These are phyloP conservation scores for Teinopalpus imperialis DNA, from an alignment of 2,888 invertebrate species.

Conservation along the genomic window DNA sequence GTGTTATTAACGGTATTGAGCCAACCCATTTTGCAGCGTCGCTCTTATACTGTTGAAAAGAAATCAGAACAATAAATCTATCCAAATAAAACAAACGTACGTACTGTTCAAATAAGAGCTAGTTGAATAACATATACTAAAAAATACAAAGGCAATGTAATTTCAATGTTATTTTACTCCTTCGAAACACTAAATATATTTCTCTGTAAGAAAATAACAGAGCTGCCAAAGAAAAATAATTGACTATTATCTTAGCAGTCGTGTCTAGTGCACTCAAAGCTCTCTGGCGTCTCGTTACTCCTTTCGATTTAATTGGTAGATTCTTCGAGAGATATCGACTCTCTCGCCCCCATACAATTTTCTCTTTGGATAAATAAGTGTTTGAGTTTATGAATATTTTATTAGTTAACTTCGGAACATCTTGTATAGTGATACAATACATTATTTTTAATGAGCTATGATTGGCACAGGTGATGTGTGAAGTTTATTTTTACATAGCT, in stretches of 20 bases:
- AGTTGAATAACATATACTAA: no score
- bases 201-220: not conserved
- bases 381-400: slow-evolving; percentile 17
- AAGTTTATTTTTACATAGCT: no score
- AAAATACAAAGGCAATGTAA: no score
- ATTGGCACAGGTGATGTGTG: slow-evolving; percentile 1
- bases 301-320: slow-evolving; percentile 69
- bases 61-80: no score
- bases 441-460: slow-evolving; percentile 25
- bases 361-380: slow-evolving; percentile 27
- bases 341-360: slow-evolving; percentile 36
- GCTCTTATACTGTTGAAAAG: no score
- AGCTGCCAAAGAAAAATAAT: not conserved
- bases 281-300: slow-evolving; percentile 51
- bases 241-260: not conserved
- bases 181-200: no score
- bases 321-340: slow-evolving; percentile 59
- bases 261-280: slow-evolving; percentile 25
- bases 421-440: slow-evolving; percentile 1
- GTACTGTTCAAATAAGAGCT: no score
- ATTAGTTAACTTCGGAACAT: slow-evolving; percentile 2
- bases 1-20: no score
- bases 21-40: no score
- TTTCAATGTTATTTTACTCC: no score
- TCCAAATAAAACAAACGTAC: no score